Conservation (phyloP, 2,888 invertebrate species). For the Icerya purchasi region DNA sequence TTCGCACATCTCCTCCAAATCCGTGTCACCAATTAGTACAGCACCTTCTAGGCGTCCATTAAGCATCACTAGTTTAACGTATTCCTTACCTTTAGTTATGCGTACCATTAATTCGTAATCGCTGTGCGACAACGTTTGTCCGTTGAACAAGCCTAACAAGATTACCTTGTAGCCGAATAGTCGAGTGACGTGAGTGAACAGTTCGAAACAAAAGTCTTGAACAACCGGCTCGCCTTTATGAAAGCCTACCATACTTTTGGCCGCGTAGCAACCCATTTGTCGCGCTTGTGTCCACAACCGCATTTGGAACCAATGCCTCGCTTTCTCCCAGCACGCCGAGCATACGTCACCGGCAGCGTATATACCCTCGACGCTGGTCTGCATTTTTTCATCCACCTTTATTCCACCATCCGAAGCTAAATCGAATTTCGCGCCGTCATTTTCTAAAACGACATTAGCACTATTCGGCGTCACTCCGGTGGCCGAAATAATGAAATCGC, state of each 20-base stretch:
- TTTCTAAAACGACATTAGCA: slow-evolving; percentile 31
- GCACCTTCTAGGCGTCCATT: slow-evolving; percentile 77
- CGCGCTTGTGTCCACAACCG: slow-evolving; percentile 94
- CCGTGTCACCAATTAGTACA: slow-evolving; percentile 87
- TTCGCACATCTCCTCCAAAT: slow-evolving; percentile 93
- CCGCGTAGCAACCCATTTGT: slow-evolving; percentile 90
- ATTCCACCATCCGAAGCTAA: slow-evolving; percentile 57
- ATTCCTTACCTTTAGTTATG: slow-evolving; percentile 57
- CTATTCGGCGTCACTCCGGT: slow-evolving; percentile 65
- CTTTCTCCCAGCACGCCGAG: slow-evolving; percentile 49
- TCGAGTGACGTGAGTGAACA: slow-evolving; percentile 88
- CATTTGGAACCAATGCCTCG: slow-evolving; percentile 82
- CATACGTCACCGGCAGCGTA: slow-evolving; percentile 95
- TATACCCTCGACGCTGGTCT: slow-evolving; percentile 51
- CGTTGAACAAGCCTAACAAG: slow-evolving; percentile 77
- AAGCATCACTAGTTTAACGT: slow-evolving; percentile 58
- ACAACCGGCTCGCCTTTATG: slow-evolving; percentile 38
- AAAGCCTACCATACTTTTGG: slow-evolving; percentile 59
- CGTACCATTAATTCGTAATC: slow-evolving; percentile 69
- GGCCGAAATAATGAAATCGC: slow-evolving; percentile 86
- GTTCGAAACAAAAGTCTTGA: slow-evolving; percentile 90
- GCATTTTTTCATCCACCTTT: slow-evolving; percentile 62
- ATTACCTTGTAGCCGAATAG: slow-evolving; percentile 88
- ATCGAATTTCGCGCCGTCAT: slow-evolving; percentile 26
- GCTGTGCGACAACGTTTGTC: slow-evolving; percentile 42